phyloP scores from a whole-genome alignment of 2,888 invertebrate genomes.

The Napeogenes sylphis region DNA sequence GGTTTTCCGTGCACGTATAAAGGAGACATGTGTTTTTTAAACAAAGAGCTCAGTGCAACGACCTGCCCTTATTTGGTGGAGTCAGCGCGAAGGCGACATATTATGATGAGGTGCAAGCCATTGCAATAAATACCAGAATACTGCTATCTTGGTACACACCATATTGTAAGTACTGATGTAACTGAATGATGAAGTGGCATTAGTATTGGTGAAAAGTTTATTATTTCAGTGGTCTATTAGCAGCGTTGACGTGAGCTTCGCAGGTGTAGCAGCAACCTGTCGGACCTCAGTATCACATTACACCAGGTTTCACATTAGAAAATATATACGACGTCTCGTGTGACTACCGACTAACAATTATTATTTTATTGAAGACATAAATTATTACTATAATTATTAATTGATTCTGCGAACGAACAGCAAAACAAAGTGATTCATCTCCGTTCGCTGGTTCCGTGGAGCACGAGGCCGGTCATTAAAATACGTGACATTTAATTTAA shows the following conservation, averaged over 20 bases:
- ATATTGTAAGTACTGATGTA: background rate
- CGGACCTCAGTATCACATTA: slow-evolving; percentile 63
- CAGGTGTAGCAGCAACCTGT: slow-evolving; percentile 68
- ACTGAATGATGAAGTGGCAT: background rate
- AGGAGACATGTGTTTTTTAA: slow-evolving; percentile 63
- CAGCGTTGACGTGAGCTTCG: slow-evolving; percentile 56
- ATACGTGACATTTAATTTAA: slow-evolving; percentile 73
- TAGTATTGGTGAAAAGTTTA: background rate
- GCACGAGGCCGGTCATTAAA: slow-evolving; percentile 65
- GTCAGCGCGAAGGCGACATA: slow-evolving; percentile 42
- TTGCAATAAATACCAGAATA: slow-evolving; percentile 9
- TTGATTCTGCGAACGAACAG: slow-evolving; percentile 67
- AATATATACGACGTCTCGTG: slow-evolving; percentile 74
- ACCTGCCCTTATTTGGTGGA: slow-evolving; percentile 70
- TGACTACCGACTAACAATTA: slow-evolving; percentile 72
- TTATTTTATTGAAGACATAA: slow-evolving; percentile 72
- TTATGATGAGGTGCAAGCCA: slow-evolving; percentile 29
- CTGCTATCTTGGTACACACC: background rate
- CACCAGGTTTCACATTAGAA: slow-evolving; percentile 76
- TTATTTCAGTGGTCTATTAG: slow-evolving; percentile 60
- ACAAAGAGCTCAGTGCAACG: slow-evolving; percentile 67
- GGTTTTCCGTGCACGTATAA: slow-evolving; percentile 60
- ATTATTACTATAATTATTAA: slow-evolving; percentile 71
- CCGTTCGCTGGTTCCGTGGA: slow-evolving; percentile 51
- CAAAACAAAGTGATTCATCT: slow-evolving; percentile 75